Evolutionary conservation across 64 coral and sea anemone genomes (phyloP).

Genomic region (Astreopora myriophthalma): DNA sequence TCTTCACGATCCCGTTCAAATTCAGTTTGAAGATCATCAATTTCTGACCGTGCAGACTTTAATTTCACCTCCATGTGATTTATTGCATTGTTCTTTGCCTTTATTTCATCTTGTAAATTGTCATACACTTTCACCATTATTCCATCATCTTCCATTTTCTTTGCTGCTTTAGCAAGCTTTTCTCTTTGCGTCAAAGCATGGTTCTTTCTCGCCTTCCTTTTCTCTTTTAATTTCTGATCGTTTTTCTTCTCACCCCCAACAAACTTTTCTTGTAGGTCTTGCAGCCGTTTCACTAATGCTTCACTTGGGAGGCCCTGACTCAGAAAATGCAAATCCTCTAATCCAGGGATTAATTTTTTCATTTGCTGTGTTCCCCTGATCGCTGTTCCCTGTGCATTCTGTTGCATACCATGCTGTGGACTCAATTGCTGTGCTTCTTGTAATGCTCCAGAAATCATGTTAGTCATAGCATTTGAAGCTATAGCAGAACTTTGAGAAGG

Average conservation of each 20-base stretch:
- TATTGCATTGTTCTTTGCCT: slow-evolving; percentile 68
- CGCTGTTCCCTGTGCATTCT: slow-evolving; percentile 32
- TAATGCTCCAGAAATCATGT: neutral
- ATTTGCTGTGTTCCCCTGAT: slow-evolving; percentile 51
- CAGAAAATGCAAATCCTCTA: slow-evolving; percentile 45
- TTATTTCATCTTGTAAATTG: slow-evolving; percentile 93
- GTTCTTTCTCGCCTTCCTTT: slow-evolving; percentile 79
- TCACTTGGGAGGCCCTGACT: slow-evolving; percentile 40
- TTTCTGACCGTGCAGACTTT: slow-evolving; percentile 57
- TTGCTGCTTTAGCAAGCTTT: slow-evolving; percentile 73
- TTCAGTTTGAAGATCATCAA: slow-evolving; percentile 87
- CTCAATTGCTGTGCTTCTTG: neutral
- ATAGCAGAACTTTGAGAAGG: neutral
- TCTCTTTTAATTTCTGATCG: slow-evolving; percentile 89
- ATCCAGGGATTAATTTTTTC: slow-evolving; percentile 21
- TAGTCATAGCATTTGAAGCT: neutral
- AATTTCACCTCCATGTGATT: slow-evolving; percentile 68
- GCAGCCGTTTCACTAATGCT: slow-evolving; percentile 62
- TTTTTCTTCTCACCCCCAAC: slow-evolving; percentile 89
- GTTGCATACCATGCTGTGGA: neutral
- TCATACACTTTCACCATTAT: slow-evolving; percentile 96
- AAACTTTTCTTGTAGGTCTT: slow-evolving; percentile 84
- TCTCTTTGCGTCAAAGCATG: slow-evolving; percentile 73
- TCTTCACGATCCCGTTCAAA: slow-evolving; percentile 91
- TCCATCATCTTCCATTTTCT: slow-evolving; percentile 87